These are phyloP conservation scores for Neodiprion lecontei DNA, from an alignment of 1,140 invertebrate genomes.

Conservation along the genomic window DNA sequence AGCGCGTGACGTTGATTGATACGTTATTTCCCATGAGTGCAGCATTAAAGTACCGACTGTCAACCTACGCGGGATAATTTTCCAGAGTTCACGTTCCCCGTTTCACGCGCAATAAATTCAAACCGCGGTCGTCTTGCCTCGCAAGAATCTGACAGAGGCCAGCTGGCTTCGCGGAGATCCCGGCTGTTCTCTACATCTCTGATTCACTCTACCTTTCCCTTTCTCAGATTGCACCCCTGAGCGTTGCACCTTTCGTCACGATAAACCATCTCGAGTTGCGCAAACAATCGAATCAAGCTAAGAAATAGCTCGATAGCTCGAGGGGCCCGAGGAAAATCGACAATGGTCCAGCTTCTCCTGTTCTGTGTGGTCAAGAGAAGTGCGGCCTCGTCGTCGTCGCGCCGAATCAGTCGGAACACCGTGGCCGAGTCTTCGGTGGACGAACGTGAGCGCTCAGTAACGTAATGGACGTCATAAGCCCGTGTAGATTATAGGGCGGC, in stretches of 20 bases:
- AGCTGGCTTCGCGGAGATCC: neutral
- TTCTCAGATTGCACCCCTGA: neutral
- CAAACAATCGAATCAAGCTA: neutral
- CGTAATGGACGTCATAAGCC: slow-evolving; percentile 64
- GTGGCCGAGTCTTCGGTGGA: slow-evolving; percentile 47
- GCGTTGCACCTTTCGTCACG: neutral
- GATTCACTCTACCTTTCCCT: neutral
- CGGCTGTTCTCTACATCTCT: neutral
- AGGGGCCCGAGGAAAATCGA: neutral
- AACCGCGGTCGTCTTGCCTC: neutral
- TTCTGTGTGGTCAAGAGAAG: slow-evolving; percentile 26
- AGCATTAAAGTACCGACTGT: neutral
- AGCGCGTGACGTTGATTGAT: neutral
- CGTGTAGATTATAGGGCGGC: slow-evolving; percentile 64
- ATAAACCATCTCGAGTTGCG: neutral
- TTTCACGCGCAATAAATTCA: slow-evolving; percentile 2
- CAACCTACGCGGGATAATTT: neutral
- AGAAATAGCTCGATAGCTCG: neutral
- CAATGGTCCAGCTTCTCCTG: slow-evolving; percentile 12
- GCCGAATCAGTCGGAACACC: slow-evolving; percentile 26
- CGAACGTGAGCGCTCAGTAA: slow-evolving; percentile 49
- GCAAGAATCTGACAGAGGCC: neutral
- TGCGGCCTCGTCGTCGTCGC: neutral
- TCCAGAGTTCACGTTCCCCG: neutral
- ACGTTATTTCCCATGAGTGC: slow-evolving; percentile 1